phyloP scores from a whole-genome alignment of 2,113 vertebrate genomes.

The Dromaius novaehollandiae region DNA sequence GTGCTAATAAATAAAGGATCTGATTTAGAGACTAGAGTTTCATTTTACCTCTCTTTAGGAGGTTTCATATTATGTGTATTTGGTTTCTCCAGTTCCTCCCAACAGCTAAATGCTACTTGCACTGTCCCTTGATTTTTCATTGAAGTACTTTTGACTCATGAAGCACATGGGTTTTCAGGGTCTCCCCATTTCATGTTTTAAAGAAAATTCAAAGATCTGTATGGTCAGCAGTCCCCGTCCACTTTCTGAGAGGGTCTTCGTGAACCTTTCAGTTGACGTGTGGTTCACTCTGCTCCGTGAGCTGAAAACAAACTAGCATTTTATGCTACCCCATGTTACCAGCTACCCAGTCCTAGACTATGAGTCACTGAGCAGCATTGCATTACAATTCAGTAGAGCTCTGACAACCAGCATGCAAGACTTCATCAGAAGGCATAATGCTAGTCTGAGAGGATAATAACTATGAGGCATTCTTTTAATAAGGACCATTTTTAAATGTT shows the following conservation, averaged over 20 bases:
- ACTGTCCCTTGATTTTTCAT: background rate
- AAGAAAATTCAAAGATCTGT: background rate
- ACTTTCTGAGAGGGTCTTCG: background rate
- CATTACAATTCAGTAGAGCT: constrained; percentile 27
- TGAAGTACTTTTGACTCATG: background rate
- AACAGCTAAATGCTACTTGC: background rate
- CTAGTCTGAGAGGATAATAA: constrained; percentile 57
- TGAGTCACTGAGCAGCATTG: background rate
- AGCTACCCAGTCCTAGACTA: background rate
- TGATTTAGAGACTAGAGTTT: background rate
- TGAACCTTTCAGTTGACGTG: background rate
- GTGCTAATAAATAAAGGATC: background rate
- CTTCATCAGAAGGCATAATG: constrained; percentile 14
- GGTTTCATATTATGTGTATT: background rate
- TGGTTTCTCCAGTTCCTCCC: background rate
- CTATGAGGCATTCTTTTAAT: constrained; percentile 44
- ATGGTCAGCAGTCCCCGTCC: background rate
- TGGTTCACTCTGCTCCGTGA: fast-evolving
- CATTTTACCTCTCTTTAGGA: background rate
- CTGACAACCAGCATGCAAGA: constrained; percentile 25
- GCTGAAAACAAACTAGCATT: background rate
- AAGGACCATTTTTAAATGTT: constrained; percentile 47
- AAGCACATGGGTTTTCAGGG: background rate
- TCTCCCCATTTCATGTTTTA: background rate
- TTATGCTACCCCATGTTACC: background rate